Percentiles rank a stretch among this genome's conserved stretches.
Conservation (phyloP, 1,140 invertebrate genomes). For the Drosophila kanapiae region DNA sequence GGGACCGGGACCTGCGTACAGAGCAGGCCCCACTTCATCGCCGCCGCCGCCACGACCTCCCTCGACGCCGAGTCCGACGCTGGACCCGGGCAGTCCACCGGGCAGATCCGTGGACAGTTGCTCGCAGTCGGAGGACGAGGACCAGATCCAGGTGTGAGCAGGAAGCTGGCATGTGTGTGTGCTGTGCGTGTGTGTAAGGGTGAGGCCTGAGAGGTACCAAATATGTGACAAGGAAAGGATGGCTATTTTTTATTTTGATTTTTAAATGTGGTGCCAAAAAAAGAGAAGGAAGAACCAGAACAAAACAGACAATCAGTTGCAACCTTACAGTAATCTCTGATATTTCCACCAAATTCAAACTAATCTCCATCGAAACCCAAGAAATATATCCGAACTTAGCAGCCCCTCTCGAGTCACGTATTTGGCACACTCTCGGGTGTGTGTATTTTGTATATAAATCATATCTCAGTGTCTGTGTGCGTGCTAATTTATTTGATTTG, state of each 20-base stretch:
- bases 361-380: neutral
- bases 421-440: neutral
- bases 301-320: neutral
- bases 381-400: neutral
- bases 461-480: conserved; percentile 21
- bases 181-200: neutral
- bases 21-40: conserved; percentile 12
- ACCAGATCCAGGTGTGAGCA: conserved; percentile 80
- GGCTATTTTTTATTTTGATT: no score
- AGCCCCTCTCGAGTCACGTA: neutral
- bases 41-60: conserved; percentile 64
- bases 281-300: no score
- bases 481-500: conserved; percentile 68
- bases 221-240: neutral
- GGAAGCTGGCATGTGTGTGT: neutral
- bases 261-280: neutral
- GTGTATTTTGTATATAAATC: conserved; percentile 24
- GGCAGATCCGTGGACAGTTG: conserved; percentile 82
- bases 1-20: conserved; percentile 8
- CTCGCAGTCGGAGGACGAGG: conserved; percentile 83
- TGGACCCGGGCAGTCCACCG: conserved; percentile 84
- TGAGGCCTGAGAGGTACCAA: neutral
- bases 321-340: no score
- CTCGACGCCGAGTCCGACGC: conserved; percentile 82
- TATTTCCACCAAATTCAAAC: no score